Conservation (phyloP, 2,113 vertebrate species). For the Trogon melanurus region DNA sequence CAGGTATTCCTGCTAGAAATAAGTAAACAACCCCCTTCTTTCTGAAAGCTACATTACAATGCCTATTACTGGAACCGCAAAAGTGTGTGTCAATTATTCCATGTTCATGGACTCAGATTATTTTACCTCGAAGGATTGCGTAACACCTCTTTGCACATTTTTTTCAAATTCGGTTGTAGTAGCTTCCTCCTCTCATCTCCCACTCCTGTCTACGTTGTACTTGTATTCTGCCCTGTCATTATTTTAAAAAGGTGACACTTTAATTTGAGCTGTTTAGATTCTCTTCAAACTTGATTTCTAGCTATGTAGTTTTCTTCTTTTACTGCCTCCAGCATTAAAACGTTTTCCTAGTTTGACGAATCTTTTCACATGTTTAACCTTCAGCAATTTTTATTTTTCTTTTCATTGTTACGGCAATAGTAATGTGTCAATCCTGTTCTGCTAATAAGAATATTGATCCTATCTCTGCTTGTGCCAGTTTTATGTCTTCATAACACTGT, state of each 20-base stretch:
- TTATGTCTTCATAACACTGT: neutral
- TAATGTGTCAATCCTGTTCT: neutral
- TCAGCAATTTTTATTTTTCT: neutral
- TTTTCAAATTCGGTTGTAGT: neutral
- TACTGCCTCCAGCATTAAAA: neutral
- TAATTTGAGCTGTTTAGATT: neutral
- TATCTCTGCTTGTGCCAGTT: neutral
- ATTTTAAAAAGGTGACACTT: neutral
- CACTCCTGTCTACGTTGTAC: neutral
- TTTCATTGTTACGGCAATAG: neutral
- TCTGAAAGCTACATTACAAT: neutral
- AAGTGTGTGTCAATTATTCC: neutral
- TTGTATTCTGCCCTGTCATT: neutral
- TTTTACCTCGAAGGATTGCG: neutral
- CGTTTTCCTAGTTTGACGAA: neutral
- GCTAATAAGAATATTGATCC: neutral
- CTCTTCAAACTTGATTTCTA: neutral
- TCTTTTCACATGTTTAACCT: neutral
- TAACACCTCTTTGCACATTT: neutral
- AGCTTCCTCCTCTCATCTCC: neutral
- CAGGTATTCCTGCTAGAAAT: too few relatives aligned
- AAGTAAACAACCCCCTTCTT: neutral
- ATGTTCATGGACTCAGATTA: neutral
- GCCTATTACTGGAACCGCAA: neutral
- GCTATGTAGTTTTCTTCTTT: neutral